Conservation (phyloP, 2,888 invertebrate genomes). For the Coremacera marginata region DNA sequence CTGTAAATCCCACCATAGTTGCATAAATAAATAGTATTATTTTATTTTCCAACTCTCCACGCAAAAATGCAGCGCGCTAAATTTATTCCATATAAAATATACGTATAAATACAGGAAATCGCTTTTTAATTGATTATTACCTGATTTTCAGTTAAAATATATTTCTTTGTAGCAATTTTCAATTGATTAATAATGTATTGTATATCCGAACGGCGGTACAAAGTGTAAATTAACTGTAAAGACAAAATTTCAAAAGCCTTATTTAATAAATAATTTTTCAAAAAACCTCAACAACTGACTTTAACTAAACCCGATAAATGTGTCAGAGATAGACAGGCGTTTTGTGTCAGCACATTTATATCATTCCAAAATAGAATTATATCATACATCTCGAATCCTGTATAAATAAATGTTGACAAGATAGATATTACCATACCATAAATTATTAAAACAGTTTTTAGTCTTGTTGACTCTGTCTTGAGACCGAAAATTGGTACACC, state of each 20-base stretch:
- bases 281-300: too few relatives aligned
- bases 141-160: background rate
- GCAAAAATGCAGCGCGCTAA: too few relatives aligned
- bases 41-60: too few relatives aligned
- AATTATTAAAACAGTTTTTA: constrained; percentile 35
- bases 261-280: too few relatives aligned
- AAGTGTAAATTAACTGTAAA: background rate
- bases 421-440: constrained; percentile 42
- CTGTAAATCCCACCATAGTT: too few relatives aligned
- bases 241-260: too few relatives aligned
- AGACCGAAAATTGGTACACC: constrained; percentile 55
- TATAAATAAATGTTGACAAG: constrained; percentile 43
- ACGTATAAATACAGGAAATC: too few relatives aligned
- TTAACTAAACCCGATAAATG: constrained; percentile 47
- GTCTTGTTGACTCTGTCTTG: constrained; percentile 46
- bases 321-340: constrained; percentile 48
- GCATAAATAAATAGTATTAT: too few relatives aligned
- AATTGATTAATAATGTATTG: background rate
- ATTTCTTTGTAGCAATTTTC: background rate
- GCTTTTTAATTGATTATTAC: background rate
- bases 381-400: constrained; percentile 49
- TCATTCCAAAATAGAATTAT: constrained; percentile 42
- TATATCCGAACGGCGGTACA: background rate
- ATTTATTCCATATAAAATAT: too few relatives aligned
- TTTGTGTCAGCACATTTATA: constrained; percentile 50